Conservation (phyloP, 2,113 vertebrate species). For the Leptobrachium leishanense region DNA sequence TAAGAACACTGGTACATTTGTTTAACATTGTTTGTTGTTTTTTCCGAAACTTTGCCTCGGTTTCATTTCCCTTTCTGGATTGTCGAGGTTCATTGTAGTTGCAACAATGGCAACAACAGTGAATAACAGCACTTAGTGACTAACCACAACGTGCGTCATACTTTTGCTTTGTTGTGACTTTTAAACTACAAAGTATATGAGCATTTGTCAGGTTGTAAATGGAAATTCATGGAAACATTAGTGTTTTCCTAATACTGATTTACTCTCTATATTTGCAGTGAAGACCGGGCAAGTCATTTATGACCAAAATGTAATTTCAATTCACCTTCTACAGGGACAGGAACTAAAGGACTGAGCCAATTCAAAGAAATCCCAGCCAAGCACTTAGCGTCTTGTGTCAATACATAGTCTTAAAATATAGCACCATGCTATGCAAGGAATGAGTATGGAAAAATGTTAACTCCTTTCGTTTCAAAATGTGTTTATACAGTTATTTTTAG, state of each 20-base stretch:
- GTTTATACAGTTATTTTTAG: too few relatives aligned
- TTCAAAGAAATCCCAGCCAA: conserved; percentile 36
- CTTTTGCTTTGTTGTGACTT: conserved; percentile 36
- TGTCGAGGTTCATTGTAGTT: too few relatives aligned
- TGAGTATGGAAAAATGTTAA: neutral
- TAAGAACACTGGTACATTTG: too few relatives aligned
- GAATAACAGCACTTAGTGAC: too few relatives aligned
- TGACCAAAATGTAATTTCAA: conserved; percentile 42
- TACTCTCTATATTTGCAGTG: conserved; percentile 32
- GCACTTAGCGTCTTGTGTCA: conserved; percentile 5
- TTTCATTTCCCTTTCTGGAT: too few relatives aligned
- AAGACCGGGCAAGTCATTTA: conserved; percentile 41
- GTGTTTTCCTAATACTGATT: conserved; percentile 31
- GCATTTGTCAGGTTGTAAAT: conserved; percentile 25
- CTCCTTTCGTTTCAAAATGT: neutral
- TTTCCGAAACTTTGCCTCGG: too few relatives aligned
- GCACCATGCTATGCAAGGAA: conserved; percentile 5
- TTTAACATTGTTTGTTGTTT: too few relatives aligned
- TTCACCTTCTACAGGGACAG: conserved; percentile 40
- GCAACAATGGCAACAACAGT: too few relatives aligned
- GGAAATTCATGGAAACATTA: conserved; percentile 28
- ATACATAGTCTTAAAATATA: conserved; percentile 19
- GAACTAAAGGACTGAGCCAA: conserved; percentile 19
- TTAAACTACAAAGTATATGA: conserved; percentile 19
- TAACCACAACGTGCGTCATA: neutral